A percentile compares a stretch with the other conserved stretches of the same genome.
Evolutionary conservation across 2,113 vertebrate species (phyloP).

Genomic region (Ochotona princeps): DNA sequence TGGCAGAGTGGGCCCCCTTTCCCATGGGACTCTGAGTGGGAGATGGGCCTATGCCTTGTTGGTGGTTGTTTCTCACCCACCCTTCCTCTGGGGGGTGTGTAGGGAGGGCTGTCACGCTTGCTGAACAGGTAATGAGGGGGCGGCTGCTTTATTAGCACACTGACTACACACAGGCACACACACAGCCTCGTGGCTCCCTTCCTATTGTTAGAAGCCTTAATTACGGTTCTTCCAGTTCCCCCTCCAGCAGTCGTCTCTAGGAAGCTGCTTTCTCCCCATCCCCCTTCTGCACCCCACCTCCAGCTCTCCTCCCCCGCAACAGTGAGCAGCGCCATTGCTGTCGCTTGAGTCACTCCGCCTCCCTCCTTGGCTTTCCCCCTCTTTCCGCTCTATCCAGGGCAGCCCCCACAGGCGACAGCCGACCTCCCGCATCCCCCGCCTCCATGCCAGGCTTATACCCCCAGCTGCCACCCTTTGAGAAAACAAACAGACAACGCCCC

Average conservation of each 20-base stretch:
- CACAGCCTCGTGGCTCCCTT: conserved; percentile 30
- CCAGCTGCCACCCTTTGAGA: background rate
- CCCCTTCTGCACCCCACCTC: background rate
- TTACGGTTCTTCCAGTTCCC: conserved; percentile 75
- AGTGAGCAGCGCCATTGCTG: background rate
- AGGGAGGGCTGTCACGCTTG: conserved; percentile 48
- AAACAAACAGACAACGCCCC: background rate
- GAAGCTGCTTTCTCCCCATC: conserved; percentile 10
- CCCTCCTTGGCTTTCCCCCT: background rate
- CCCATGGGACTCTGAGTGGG: too few relatives aligned
- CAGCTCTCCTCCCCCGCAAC: background rate
- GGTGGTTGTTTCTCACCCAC: too few relatives aligned
- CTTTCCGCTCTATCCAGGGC: background rate
- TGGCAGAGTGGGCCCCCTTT: too few relatives aligned
- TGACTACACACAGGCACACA: conserved; percentile 56
- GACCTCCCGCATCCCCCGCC: background rate
- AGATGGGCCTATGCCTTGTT: too few relatives aligned
- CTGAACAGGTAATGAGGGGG: conserved; percentile 65
- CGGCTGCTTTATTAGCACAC: conserved; percentile 64
- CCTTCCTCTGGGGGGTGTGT: background rate
- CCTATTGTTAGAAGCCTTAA: conserved; percentile 80
- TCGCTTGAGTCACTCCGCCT: background rate
- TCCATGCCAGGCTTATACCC: background rate
- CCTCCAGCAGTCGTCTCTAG: conserved; percentile 51
- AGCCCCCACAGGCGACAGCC: background rate